A percentile compares a stretch with the other conserved stretches of the same genome.
phyloP scores from a whole-genome alignment of 1,140 invertebrate species.

The Anoplolepis gracilipes region DNA sequence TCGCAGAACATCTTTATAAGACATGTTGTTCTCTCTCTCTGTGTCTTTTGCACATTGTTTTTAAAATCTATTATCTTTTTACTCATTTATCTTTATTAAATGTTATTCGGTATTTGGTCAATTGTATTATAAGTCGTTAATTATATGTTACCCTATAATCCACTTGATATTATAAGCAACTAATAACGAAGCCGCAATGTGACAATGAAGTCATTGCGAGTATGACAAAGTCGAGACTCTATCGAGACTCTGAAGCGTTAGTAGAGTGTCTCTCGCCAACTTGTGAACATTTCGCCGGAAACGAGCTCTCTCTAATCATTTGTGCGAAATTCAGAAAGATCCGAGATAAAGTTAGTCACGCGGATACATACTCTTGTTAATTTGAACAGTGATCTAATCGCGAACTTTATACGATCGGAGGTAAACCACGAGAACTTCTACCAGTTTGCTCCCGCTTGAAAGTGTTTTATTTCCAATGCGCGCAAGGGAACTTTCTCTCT shows the following conservation, averaged over 20 bases:
- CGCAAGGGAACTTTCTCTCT: constrained; percentile 22
- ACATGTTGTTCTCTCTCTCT: background rate
- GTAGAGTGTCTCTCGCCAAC: constrained; percentile 45
- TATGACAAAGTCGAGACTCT: background rate
- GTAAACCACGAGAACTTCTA: constrained; percentile 22
- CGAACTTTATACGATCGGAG: background rate
- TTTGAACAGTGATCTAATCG: background rate
- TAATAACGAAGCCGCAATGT: constrained; percentile 51
- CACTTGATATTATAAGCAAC: constrained; percentile 3
- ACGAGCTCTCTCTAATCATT: constrained; percentile 23
- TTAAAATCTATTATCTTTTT: background rate
- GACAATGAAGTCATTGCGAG: constrained; percentile 24
- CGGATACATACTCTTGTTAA: background rate
- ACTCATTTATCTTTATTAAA: background rate
- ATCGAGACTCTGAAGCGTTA: constrained; percentile 29
- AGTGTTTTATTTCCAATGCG: constrained; percentile 36
- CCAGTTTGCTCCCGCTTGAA: constrained; percentile 26
- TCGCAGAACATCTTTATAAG: constrained; percentile 1
- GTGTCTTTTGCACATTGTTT: background rate
- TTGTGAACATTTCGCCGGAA: constrained; percentile 2
- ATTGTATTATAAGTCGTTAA: constrained; percentile 20
- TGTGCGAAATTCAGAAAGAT: background rate
- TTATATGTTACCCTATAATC: background rate
- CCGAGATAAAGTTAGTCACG: background rate
- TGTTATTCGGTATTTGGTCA: background rate